Evolutionary conservation across 2,797 vertebrate species (phyloP).

Genomic region (Bradypodion pumilum): DNA sequence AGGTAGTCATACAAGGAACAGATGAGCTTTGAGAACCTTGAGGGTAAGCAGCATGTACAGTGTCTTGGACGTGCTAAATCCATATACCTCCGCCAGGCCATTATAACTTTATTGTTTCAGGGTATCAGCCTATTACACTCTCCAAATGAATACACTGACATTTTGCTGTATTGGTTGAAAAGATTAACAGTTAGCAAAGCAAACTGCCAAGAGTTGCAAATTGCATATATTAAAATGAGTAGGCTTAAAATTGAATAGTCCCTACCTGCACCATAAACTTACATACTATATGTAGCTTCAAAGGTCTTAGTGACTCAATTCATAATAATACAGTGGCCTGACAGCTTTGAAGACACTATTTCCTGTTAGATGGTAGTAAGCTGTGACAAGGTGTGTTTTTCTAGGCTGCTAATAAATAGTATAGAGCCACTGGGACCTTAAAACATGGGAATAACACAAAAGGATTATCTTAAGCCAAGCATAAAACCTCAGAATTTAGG

Average conservation of each 20-base stretch:
- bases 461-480: slow-evolving; percentile 44
- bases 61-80: slow-evolving; percentile 56
- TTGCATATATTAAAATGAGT: slow-evolving; percentile 75
- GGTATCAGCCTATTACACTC: slow-evolving; percentile 74
- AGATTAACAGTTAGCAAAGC: slow-evolving; percentile 78
- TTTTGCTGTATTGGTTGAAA: slow-evolving; percentile 75
- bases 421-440: slow-evolving; percentile 46
- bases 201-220: slow-evolving; percentile 71
- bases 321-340: slow-evolving; percentile 63
- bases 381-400: slow-evolving; percentile 64
- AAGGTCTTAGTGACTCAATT: slow-evolving; percentile 59
- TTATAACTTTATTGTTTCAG: slow-evolving; percentile 78
- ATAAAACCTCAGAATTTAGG: slow-evolving; percentile 6
- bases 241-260: slow-evolving; percentile 65
- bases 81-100: slow-evolving; percentile 62
- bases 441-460: slow-evolving; percentile 42
- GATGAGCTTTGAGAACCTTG: slow-evolving; percentile 62
- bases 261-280: slow-evolving; percentile 65
- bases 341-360: slow-evolving; percentile 63
- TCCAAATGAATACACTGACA: slow-evolving; percentile 76
- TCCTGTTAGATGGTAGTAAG: slow-evolving; percentile 62
- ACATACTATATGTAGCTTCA: slow-evolving; percentile 61
- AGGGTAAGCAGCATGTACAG: slow-evolving; percentile 57
- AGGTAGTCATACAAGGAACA: slow-evolving; percentile 36
- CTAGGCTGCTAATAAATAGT: slow-evolving; percentile 57